Evolutionary conservation across 2,888 invertebrate genomes (phyloP).

Genomic region (Atrina japonica): DNA sequence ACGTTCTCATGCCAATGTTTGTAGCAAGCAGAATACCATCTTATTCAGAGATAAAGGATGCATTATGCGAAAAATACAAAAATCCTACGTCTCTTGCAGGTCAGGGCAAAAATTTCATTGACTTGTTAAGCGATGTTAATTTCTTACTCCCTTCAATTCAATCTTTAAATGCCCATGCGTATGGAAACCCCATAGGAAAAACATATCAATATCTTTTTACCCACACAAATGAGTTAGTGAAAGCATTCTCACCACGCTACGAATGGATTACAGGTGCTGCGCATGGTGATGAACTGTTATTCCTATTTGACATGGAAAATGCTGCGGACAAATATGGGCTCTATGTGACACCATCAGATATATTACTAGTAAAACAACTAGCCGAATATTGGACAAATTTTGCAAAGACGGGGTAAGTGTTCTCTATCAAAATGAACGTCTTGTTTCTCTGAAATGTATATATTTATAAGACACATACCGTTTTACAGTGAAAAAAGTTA

Average conservation of each 20-base stretch:
- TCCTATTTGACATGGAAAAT: constrained; percentile 13
- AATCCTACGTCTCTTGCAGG: not conserved
- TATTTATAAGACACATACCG: too few relatives aligned
- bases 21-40: not conserved
- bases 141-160: not conserved
- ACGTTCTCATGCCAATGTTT: not conserved
- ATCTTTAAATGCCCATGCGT: not conserved
- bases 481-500: too few relatives aligned
- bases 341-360: not conserved
- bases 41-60: not conserved
- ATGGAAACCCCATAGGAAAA: not conserved
- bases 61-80: constrained; percentile 2
- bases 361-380: constrained; percentile 4
- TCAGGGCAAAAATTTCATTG: constrained; percentile 2
- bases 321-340: not conserved
- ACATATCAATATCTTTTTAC: constrained; percentile 15
- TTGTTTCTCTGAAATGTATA: too few relatives aligned
- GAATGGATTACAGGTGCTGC: constrained; percentile 14
- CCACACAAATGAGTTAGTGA: not conserved
- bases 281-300: constrained; percentile 15
- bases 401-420: constrained; percentile 22
- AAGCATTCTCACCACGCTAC: not conserved
- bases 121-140: constrained; percentile 1
- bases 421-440: too few relatives aligned
- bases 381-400: constrained; percentile 22